Conservation (phyloP, 2,797 vertebrate species). For the Anabas testudineus region DNA sequence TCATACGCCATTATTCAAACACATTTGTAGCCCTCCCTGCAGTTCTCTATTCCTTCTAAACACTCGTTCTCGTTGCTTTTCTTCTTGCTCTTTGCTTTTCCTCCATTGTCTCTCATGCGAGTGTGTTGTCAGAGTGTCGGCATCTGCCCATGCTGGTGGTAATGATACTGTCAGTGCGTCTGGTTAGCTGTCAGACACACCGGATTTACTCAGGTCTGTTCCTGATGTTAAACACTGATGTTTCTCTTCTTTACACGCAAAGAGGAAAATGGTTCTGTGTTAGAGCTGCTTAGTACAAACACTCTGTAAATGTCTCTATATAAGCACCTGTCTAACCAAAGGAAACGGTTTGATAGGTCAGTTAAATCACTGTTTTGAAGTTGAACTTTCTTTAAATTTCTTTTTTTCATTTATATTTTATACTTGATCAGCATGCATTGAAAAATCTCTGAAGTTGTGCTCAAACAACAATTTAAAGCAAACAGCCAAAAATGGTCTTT, state of each 20-base stretch:
- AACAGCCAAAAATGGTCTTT: background rate
- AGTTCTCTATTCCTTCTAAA: slow-evolving; percentile 13
- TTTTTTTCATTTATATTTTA: background rate
- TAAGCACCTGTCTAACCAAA: slow-evolving; percentile 52
- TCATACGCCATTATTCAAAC: slow-evolving; percentile 56
- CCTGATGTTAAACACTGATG: slow-evolving; percentile 81
- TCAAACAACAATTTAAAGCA: background rate
- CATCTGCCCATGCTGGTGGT: slow-evolving; percentile 70
- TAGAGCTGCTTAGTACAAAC: slow-evolving; percentile 71
- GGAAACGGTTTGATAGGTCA: slow-evolving; percentile 47
- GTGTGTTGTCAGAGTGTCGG: slow-evolving; percentile 75
- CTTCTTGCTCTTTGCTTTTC: slow-evolving; percentile 44
- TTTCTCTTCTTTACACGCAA: slow-evolving; percentile 73
- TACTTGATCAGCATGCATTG: background rate
- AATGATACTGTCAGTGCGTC: slow-evolving; percentile 83
- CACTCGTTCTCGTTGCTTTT: slow-evolving; percentile 35
- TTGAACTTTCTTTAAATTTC: background rate
- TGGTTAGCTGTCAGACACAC: slow-evolving; percentile 79
- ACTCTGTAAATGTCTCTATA: slow-evolving; percentile 49
- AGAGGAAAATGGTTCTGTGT: slow-evolving; percentile 65
- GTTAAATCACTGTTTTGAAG: slow-evolving; percentile 7
- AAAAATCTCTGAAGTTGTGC: background rate
- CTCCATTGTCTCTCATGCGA: slow-evolving; percentile 45
- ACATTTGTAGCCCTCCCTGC: slow-evolving; percentile 11
- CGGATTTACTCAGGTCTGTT: slow-evolving; percentile 74